Percentiles rank a stretch among this genome's conserved stretches.
Evolutionary conservation across 2,888 invertebrate genomes (phyloP).

Genomic region (Dynastes maya): DNA sequence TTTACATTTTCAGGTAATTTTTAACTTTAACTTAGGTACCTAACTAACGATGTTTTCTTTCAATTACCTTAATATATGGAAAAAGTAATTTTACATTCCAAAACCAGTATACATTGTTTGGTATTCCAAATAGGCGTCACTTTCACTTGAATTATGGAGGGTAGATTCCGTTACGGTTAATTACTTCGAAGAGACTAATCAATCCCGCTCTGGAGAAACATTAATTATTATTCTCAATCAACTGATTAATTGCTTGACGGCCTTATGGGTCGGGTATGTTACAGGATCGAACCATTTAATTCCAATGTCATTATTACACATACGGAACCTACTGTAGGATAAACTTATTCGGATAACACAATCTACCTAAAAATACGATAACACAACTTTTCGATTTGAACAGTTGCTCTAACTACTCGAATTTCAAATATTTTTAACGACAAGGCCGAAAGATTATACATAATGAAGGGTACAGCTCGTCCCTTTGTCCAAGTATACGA

Average conservation of each 20-base stretch:
- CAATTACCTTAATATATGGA: too few relatives aligned
- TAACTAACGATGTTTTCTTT: too few relatives aligned
- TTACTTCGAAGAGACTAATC: background rate
- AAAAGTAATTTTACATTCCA: background rate
- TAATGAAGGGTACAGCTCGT: too few relatives aligned
- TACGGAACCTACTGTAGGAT: background rate
- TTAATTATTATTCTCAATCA: background rate
- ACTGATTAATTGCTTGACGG: background rate
- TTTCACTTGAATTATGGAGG: constrained; percentile 6
- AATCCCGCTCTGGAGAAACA: background rate
- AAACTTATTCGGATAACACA: too few relatives aligned
- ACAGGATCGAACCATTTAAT: background rate
- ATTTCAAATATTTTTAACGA: too few relatives aligned
- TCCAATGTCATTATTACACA: background rate
- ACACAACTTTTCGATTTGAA: too few relatives aligned
- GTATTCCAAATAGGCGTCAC: background rate
- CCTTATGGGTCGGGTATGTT: background rate
- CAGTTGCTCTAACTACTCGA: too few relatives aligned
- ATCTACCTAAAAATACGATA: too few relatives aligned
- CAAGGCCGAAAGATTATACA: too few relatives aligned
- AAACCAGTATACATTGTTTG: background rate
- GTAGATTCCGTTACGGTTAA: background rate
- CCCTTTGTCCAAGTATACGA: too few relatives aligned
- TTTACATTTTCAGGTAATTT: too few relatives aligned
- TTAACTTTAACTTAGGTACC: too few relatives aligned